Evolutionary conservation across 2,113 vertebrate species (phyloP).

Genomic region (Enhydra lutris): DNA sequence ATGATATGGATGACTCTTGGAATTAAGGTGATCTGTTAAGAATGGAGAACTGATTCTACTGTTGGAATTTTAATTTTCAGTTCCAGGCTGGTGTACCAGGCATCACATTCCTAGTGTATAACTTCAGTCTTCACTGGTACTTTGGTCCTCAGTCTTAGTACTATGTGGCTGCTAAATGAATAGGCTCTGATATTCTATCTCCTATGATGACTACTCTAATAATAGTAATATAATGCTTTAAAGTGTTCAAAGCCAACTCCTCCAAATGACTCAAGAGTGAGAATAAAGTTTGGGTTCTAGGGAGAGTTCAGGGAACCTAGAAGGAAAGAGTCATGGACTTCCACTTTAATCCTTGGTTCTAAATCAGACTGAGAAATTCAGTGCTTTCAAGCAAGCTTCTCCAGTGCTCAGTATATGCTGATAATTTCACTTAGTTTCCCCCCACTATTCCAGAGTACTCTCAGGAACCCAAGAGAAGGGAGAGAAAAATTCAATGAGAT

Average conservation of each 20-base stretch:
- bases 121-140: not conserved
- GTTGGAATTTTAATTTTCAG: not conserved
- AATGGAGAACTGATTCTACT: not conserved
- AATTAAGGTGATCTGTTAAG: not conserved
- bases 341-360: not conserved
- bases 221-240: not conserved
- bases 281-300: not conserved
- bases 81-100: not conserved
- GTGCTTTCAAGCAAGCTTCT: not conserved
- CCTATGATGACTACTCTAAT: not conserved
- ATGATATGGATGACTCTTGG: not conserved
- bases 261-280: not conserved
- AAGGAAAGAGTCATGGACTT: not conserved
- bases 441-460: not conserved
- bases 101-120: not conserved
- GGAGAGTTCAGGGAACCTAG: not conserved
- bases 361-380: not conserved
- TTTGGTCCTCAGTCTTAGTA: not conserved
- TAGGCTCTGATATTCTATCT: not conserved
- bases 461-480: not conserved
- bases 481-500: not conserved
- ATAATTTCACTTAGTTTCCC: not conserved
- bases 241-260: not conserved
- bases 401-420: not conserved
- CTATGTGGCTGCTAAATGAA: not conserved